phyloP scores from a whole-genome alignment of 2,888 invertebrate species.

The Sarcophaga variegata region DNA sequence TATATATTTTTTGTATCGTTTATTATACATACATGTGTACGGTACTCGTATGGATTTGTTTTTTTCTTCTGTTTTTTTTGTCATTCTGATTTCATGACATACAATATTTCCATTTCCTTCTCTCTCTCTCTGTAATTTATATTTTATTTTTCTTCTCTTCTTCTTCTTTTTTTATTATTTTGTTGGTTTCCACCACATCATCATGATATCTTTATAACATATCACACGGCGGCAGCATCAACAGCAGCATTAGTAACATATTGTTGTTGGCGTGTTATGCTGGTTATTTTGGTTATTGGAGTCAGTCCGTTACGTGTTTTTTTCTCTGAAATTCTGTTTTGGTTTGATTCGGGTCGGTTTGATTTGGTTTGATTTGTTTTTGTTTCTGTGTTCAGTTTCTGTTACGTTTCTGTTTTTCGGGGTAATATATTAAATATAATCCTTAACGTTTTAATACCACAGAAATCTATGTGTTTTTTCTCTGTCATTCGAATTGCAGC shows the following conservation, averaged over 20 bases:
- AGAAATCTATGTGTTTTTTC: slow-evolving; percentile 59
- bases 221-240: slow-evolving; percentile 6
- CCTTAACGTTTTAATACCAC: slow-evolving; percentile 68
- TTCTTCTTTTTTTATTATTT: too few species aligned
- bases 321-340: background rate
- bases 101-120: background rate
- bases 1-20: too few species aligned
- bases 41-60: too few species aligned
- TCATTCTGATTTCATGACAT: background rate
- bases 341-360: slow-evolving; percentile 25
- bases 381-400: background rate
- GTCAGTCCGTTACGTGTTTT: slow-evolving; percentile 1
- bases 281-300: slow-evolving; percentile 50
- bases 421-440: slow-evolving; percentile 66
- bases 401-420: slow-evolving; percentile 1
- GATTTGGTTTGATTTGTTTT: slow-evolving; percentile 42
- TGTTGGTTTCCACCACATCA: slow-evolving; percentile 24
- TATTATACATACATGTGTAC: too few species aligned
- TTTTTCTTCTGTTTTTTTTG: background rate
- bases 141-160: background rate
- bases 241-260: slow-evolving; percentile 1
- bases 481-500: background rate
- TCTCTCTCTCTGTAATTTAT: background rate
- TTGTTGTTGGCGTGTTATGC: slow-evolving; percentile 6
- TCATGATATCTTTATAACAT: slow-evolving; percentile 27